Conservation (phyloP, 2,113 vertebrate genomes). For the Gavialis gangeticus region DNA sequence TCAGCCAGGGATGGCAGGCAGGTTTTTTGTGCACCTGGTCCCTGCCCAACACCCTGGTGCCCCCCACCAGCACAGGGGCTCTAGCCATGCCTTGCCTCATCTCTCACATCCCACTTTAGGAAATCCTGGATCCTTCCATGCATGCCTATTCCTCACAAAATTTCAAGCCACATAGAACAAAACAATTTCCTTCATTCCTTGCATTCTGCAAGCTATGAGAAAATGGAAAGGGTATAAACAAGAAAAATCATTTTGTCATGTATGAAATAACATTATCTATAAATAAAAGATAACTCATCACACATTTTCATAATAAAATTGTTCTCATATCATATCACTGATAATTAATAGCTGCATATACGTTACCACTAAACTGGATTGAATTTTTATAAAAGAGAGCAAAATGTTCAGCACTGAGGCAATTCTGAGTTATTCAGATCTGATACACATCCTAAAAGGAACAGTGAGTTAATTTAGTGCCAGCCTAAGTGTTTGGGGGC, state of each 20-base stretch:
- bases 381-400: neutral
- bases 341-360: conserved; percentile 25
- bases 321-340: neutral
- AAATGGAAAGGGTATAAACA: neutral
- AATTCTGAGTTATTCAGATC: neutral
- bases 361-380: conserved; percentile 6
- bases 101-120: too few species aligned
- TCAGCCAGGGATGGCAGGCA: too few species aligned
- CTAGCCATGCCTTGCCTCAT: too few species aligned
- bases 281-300: neutral
- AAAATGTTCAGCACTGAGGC: conserved; percentile 3
- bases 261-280: neutral
- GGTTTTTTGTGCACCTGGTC: too few species aligned
- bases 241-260: conserved; percentile 11
- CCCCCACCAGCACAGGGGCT: too few species aligned
- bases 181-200: fast-evolving
- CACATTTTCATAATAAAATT: neutral
- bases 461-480: conserved; percentile 7
- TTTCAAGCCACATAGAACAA: too few species aligned
- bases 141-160: too few species aligned
- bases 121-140: too few species aligned
- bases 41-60: too few species aligned
- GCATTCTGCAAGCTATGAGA: neutral
- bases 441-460: neutral
- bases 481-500: neutral